phyloP scores from a whole-genome alignment of 2,888 invertebrate species.

The Lottia gigantea region DNA sequence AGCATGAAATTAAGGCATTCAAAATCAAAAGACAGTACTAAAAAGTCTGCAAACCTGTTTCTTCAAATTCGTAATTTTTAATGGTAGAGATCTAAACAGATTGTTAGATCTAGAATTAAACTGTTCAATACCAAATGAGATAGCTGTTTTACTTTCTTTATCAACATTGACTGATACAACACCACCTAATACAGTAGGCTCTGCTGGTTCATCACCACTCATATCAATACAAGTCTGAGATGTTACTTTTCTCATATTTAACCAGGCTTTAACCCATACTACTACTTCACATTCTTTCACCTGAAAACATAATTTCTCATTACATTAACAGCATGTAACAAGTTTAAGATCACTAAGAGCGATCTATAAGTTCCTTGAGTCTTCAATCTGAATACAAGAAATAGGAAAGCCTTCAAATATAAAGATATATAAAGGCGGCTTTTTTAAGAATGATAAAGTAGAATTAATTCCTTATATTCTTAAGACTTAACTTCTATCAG shows the following conservation, averaged over 20 bases:
- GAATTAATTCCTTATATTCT: too few species aligned
- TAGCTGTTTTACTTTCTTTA: constrained; percentile 31
- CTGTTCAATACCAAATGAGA: constrained; percentile 35
- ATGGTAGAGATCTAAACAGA: constrained; percentile 35
- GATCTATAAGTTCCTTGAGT: too few species aligned
- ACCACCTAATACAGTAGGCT: constrained; percentile 28
- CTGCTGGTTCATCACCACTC: not conserved
- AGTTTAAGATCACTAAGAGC: not conserved
- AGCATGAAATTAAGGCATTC: too few species aligned
- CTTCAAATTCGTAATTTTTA: constrained; percentile 27
- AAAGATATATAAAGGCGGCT: too few species aligned
- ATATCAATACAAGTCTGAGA: constrained; percentile 17
- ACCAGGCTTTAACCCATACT: constrained; percentile 31
- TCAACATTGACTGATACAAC: constrained; percentile 23
- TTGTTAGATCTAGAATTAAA: constrained; percentile 42
- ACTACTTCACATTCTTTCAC: constrained; percentile 25
- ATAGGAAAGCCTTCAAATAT: too few species aligned
- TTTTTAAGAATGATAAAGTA: not conserved
- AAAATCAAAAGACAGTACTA: too few species aligned
- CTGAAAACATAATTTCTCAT: not conserved
- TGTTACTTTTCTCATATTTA: constrained; percentile 21
- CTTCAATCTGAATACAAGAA: too few species aligned
- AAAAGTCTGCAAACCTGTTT: constrained; percentile 39
- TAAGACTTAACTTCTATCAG: too few species aligned
- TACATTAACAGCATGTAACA: not conserved